phyloP scores from a whole-genome alignment of 2,888 invertebrate species.

The Trimorus sp. region DNA sequence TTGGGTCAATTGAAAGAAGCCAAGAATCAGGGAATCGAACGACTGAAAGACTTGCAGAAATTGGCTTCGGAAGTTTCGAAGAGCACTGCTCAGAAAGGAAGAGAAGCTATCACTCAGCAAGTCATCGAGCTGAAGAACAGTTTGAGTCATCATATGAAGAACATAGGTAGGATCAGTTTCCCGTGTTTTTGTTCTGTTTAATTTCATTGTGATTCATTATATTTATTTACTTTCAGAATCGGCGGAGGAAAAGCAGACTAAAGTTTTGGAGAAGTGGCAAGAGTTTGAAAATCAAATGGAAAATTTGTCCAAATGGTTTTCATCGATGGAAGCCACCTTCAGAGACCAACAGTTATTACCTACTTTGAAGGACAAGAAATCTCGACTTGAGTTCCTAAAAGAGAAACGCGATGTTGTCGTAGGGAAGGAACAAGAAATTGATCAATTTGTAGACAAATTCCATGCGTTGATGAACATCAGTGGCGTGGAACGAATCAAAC shows the following conservation, averaged over 20 bases:
- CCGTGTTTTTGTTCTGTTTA: slow-evolving; percentile 1
- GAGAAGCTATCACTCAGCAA: slow-evolving; percentile 88
- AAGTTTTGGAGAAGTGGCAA: slow-evolving; percentile 91
- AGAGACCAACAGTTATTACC: slow-evolving; percentile 93
- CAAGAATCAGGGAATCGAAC: slow-evolving; percentile 85
- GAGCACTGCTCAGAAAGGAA: slow-evolving; percentile 91
- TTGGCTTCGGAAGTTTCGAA: slow-evolving; percentile 87
- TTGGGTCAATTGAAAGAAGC: slow-evolving; percentile 86
- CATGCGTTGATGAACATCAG: slow-evolving; percentile 92
- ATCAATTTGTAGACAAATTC: slow-evolving; percentile 94
- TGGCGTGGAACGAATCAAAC: slow-evolving; percentile 92
- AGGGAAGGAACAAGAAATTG: slow-evolving; percentile 92
- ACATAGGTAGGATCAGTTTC: slow-evolving; percentile 82
- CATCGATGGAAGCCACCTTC: slow-evolving; percentile 91
- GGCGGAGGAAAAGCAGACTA: slow-evolving; percentile 88
- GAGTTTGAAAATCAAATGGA: slow-evolving; percentile 93
- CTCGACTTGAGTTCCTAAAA: slow-evolving; percentile 87
- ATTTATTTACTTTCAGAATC: slow-evolving; percentile 80
- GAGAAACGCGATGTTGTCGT: slow-evolving; percentile 89
- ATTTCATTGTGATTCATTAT: background rate
- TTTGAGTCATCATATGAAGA: slow-evolving; percentile 86
- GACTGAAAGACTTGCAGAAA: slow-evolving; percentile 87
- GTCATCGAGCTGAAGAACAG: slow-evolving; percentile 87
- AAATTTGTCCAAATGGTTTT: slow-evolving; percentile 92
- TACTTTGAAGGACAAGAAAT: slow-evolving; percentile 90